Evolutionary conservation across 2,888 invertebrate species (phyloP), one percentile per base, ranked within the genome.

Genomic region (Hyposoter dolosus): DNA sequence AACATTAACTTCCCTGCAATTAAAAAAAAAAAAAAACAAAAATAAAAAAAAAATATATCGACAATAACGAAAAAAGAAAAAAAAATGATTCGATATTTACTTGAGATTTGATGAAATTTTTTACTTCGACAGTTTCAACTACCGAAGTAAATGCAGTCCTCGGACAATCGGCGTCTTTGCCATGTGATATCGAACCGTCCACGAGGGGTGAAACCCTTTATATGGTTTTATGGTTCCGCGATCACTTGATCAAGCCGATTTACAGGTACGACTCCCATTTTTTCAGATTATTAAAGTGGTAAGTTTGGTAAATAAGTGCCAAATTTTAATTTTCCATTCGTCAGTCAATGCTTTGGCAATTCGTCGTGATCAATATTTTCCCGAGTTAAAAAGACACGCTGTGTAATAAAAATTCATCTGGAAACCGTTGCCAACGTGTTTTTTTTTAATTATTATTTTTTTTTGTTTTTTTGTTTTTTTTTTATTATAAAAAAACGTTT

Each of bases 181-280:
- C 98, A 53, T 98, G 98, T 95, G 97, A 98, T 95, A 97, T 98
- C 94, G 97, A 97, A 91, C 98, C 98, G 80, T 96, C 96, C 93
- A 96, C 96, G 82, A 96, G 96, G 91, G 97, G 97, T 91, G 98
- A 98, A 94, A 96, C 97, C 88, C 98, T 98, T 86, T 98, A 98
- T 94, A 98, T 98, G 97, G 98, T 98, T 90, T 96, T 98, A 78
- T 98, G 98, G 98, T 98, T 98, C 94, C 95, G 97, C 89, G 98
- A 98, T 93, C 97, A 96, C 90, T 97, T 97, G 78, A 97, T 97
- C 88, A 98, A 98, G 94, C 98, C 98, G 89, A 97, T 98, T 92
- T 98, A 98, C 95, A 98, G 98, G 98, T 98, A 95, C 95, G 79
- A 65, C 60, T 45, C 5, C 6, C 17, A 69, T 66, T 40, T 40